Base-by-base conservation (phyloP, 1,140 invertebrate genomes). In the Nephila pilipes region DNA sequence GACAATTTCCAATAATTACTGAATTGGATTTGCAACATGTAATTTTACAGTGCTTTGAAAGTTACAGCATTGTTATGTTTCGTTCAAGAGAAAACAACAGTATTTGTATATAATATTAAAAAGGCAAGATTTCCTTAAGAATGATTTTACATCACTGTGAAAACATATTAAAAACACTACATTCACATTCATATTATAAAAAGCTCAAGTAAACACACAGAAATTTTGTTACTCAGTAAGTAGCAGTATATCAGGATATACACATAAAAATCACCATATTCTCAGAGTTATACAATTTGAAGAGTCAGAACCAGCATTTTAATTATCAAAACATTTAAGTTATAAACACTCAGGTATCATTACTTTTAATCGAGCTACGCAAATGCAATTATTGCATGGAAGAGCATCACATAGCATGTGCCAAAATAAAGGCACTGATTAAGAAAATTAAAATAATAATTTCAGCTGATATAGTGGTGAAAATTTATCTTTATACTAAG, bases 371-470 rank as follows among this genome's bases (percentile, higher is more conserved):
- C 55, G 6, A 91, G 83, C 83, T 58, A 93, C 32, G 46, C 91
- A 79, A 85, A 93, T 93, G 83, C 91, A 93, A 87, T 87, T 87
- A 75, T 75, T 93, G 60, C 54, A 93, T 93, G 91, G 91, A 93
- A 93, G 91, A 93, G 91, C 91, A 69, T 93, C 69, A 58, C 38
- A 79, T 32, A 93, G 91, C 85, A 65, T 58, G 91, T 93, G 91
- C 91, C 91, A 87, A 93, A 25, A 69, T 14, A 75, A 87, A 93
- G 91, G 91, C 91, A 93, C 91, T 87, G 75, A 92, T 87, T 57
- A 81, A 57, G 36, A 90, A 60, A 90, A 69, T 29, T 81, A 85
- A 75, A 75, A 75, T 6, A 75, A 75, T 36, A 18, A 29, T 32
- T 32, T 85, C 46, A 25, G 25, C 83, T 58, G 65, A 54, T 63